Evolutionary conservation across 2,888 invertebrate species (phyloP).

Genomic region (Synanthedon andrenaeformis): DNA sequence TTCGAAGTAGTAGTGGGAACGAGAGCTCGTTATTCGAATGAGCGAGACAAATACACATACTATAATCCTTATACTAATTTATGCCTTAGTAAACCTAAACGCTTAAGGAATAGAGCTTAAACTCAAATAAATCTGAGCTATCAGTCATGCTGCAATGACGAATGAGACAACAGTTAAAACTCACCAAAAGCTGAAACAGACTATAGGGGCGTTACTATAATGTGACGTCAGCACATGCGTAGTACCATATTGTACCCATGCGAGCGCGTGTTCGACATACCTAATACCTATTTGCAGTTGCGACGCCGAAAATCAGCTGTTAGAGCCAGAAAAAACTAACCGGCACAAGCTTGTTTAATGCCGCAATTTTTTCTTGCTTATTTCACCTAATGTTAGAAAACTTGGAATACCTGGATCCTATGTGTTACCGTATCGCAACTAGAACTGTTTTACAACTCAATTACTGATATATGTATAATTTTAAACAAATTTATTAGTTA

Average conservation of each 20-base stretch:
- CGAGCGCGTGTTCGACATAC: constrained; percentile 43
- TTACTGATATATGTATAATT: too few relatives aligned
- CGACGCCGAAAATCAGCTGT: constrained; percentile 63
- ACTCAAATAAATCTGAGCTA: constrained; percentile 17
- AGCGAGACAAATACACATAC: constrained; percentile 24
- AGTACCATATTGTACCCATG: constrained; percentile 25
- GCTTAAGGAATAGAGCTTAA: constrained; percentile 16
- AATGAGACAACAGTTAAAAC: constrained; percentile 27
- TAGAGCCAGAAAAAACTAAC: constrained; percentile 30
- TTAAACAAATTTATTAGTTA: too few relatives aligned
- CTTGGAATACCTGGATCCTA: too few relatives aligned
- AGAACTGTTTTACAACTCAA: too few relatives aligned
- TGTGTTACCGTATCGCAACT: too few relatives aligned
- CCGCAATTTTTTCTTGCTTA: not conserved
- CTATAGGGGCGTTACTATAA: constrained; percentile 36
- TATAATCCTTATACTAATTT: constrained; percentile 14
- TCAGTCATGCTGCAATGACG: constrained; percentile 42
- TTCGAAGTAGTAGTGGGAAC: constrained; percentile 20
- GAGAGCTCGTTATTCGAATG: constrained; percentile 25
- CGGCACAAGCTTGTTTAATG: not conserved
- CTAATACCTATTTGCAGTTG: constrained; percentile 19
- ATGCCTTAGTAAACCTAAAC: constrained; percentile 25
- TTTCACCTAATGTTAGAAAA: too few relatives aligned
- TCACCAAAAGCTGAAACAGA: constrained; percentile 28
- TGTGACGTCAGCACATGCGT: constrained; percentile 55